Evolutionary conservation across 2,797 vertebrate species (phyloP), one percentile per base, ranked within the genome.

Genomic region (Phoxinus dragarum): DNA sequence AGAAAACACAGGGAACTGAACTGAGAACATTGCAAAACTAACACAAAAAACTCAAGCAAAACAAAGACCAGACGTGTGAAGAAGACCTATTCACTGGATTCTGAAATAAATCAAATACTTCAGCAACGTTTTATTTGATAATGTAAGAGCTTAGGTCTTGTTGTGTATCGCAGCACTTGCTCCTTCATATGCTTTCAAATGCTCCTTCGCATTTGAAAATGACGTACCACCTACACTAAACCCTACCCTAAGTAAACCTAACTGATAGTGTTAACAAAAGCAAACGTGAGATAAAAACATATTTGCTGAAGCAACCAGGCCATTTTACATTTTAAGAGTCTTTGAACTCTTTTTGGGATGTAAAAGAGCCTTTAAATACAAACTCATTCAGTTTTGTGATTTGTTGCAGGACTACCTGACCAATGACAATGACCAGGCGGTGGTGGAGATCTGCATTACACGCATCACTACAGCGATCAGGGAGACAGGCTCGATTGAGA

Each of bases 381-480:
- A 42, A 16, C 21, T 59, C 27, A 42, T 36, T 82, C 52, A 86
- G 84, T 84, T 40, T 3, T 80, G 17, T 73, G 69, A 36, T 73
- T 69, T 87, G 8, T 68, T 77, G 80, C 91, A 99, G 98, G 98
- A 99, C 94, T 99, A 99, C 89, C 93, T 97, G 92, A 97, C 91
- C 90, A 99, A 97, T 7, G 96, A 96, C 95, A 99, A 99, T 0
- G 97, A 98, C 94, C 98, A 99, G 94, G 97, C 98, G 0, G 98
- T 99, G 92, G 97, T 99, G 90, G 98, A 99, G 91, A 99, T 99
- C 92, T 99, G 98, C 92, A 94, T 99, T 90, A 99, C 97, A 0
- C 95, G 98, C 52, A 97, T 99, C 92, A 99, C 98, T 82, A 96
- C 97, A 0, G 98, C 98, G 82, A 97, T 99, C 86, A 93, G 98